Percentiles rank a stretch among this genome's conserved stretches.
phyloP scores from a whole-genome alignment of 2,797 vertebrate species.

The Botia kubotai region DNA sequence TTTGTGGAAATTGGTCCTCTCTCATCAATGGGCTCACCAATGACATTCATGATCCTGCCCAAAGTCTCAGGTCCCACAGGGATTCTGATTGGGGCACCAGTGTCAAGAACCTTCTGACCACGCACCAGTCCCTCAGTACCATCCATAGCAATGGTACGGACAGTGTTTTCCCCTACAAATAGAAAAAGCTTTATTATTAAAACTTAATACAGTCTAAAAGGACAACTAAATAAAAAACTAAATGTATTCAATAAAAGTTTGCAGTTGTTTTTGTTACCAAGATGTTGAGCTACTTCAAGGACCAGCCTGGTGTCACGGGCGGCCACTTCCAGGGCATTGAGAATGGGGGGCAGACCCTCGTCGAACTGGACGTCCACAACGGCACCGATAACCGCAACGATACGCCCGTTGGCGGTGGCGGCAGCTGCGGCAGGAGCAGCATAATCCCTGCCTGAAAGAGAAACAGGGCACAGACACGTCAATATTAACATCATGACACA shows the following conservation, averaged over 20 bases:
- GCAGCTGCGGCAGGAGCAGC: slow-evolving; percentile 83
- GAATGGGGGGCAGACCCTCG: slow-evolving; percentile 93
- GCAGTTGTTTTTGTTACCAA: slow-evolving; percentile 73
- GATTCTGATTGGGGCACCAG: slow-evolving; percentile 93
- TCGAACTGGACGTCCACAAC: slow-evolving; percentile 98
- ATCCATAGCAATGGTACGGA: slow-evolving; percentile 97
- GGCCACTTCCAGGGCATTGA: slow-evolving; percentile 93
- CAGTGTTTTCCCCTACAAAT: slow-evolving; percentile 89
- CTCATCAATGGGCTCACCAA: slow-evolving; percentile 96
- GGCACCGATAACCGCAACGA: slow-evolving; percentile 95
- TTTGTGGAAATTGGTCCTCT: slow-evolving; percentile 94
- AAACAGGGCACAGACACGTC: background rate
- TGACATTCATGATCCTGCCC: slow-evolving; percentile 98
- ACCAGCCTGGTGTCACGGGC: slow-evolving; percentile 90
- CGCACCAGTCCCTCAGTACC: slow-evolving; percentile 95
- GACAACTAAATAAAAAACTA: too few species aligned
- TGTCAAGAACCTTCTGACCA: slow-evolving; percentile 94
- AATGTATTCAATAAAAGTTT: too few species aligned
- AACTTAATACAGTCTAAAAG: too few species aligned
- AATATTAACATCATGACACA: background rate
- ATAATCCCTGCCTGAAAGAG: slow-evolving; percentile 86
- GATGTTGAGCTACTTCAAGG: slow-evolving; percentile 95
- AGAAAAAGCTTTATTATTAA: background rate
- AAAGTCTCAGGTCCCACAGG: slow-evolving; percentile 96
- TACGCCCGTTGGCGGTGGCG: slow-evolving; percentile 76